Percentiles rank a stretch among this genome's conserved stretches.
Conservation (phyloP, 2,888 invertebrate genomes). For the Acronicta leporina region DNA sequence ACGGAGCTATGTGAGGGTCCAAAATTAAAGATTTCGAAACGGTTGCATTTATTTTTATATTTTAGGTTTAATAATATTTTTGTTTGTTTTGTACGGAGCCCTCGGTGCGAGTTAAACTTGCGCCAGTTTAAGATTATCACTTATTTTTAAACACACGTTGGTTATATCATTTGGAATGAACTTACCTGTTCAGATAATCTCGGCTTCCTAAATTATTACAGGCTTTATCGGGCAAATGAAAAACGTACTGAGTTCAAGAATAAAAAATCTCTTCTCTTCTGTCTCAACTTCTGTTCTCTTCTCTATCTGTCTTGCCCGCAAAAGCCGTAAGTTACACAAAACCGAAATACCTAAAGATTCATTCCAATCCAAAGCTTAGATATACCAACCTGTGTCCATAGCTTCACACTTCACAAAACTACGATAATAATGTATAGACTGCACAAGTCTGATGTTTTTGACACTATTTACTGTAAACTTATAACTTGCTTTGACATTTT, state of each 20-base stretch:
- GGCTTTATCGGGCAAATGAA: neutral
- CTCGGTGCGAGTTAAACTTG: conserved; percentile 21
- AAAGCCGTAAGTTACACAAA: too few species aligned
- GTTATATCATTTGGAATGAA: conserved; percentile 6
- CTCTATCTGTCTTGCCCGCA: too few species aligned
- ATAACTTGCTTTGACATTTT: conserved; percentile 12
- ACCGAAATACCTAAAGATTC: neutral
- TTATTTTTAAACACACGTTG: conserved; percentile 8
- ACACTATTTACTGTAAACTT: conserved; percentile 63
- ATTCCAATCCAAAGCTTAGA: conserved; percentile 9
- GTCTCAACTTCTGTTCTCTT: too few species aligned
- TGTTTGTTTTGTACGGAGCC: conserved; percentile 33
- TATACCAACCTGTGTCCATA: neutral
- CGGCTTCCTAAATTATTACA: neutral
- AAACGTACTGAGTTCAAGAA: neutral
- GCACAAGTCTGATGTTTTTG: conserved; percentile 69
- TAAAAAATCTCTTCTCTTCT: too few species aligned
- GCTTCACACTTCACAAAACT: conserved; percentile 12
- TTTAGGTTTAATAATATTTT: conserved; percentile 15
- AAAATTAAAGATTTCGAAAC: conserved; percentile 51
- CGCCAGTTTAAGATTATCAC: conserved; percentile 23
- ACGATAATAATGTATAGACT: conserved; percentile 57
- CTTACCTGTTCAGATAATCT: neutral
- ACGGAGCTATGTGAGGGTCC: conserved; percentile 42
- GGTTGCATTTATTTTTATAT: conserved; percentile 42